These are phyloP conservation scores for Vanessa atalanta DNA, from an alignment of 1,140 invertebrate genomes.

Conservation along the genomic window DNA sequence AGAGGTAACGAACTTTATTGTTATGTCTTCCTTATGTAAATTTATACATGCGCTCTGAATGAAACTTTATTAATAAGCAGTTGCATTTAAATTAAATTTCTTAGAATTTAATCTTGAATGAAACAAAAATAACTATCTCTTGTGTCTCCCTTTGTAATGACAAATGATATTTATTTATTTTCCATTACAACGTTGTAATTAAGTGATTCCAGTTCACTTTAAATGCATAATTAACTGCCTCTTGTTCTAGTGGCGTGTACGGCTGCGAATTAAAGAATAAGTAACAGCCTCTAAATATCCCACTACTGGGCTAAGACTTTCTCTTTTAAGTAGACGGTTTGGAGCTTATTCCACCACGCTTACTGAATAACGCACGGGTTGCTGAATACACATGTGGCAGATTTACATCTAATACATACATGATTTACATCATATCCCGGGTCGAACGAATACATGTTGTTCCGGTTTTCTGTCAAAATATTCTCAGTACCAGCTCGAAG, in stretches of 20 bases:
- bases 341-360: too few species aligned
- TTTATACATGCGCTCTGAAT: conserved; percentile 11
- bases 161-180: not conserved
- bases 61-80: conserved; percentile 11
- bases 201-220: not conserved
- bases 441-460: too few species aligned
- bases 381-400: too few species aligned
- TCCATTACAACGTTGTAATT: not conserved
- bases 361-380: too few species aligned
- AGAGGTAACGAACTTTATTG: conserved; percentile 11
- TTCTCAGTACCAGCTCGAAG: too few species aligned
- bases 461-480: too few species aligned
- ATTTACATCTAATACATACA: too few species aligned
- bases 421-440: not conserved
- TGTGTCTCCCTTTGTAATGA: not conserved
- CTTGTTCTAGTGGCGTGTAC: not conserved
- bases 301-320: too few species aligned
- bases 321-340: too few species aligned
- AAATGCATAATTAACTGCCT: not conserved
- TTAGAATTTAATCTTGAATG: not conserved
- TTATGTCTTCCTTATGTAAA: conserved; percentile 19
- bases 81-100: conserved; percentile 14
- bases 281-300: too few species aligned
- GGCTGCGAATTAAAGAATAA: too few species aligned
- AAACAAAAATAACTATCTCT: conserved; percentile 3